These are phyloP conservation scores for Motacilla tschutschensis DNA, from an alignment of 2,113 vertebrate species.

Conservation along the genomic window DNA sequence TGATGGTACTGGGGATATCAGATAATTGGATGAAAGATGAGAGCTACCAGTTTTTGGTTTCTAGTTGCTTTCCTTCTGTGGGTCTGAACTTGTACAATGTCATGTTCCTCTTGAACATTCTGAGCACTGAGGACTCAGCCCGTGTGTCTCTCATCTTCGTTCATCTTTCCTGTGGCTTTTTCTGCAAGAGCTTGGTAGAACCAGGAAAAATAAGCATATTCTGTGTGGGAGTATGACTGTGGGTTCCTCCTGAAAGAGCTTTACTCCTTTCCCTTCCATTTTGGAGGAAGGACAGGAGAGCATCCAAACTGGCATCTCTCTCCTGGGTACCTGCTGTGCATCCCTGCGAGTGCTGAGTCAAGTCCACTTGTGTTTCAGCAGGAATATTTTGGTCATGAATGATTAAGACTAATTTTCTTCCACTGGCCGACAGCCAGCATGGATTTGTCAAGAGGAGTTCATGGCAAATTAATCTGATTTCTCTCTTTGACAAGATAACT, in stretches of 20 bases:
- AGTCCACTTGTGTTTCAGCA: neutral
- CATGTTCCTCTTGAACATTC: neutral
- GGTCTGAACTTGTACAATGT: neutral
- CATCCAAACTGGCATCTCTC: neutral
- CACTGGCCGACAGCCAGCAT: slow-evolving; percentile 13
- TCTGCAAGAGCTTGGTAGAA: neutral
- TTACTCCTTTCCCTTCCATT: neutral
- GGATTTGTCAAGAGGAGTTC: slow-evolving; percentile 15
- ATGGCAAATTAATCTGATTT: slow-evolving; percentile 40
- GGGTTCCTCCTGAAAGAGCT: neutral
- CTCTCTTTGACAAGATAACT: slow-evolving; percentile 26
- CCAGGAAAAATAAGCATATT: neutral
- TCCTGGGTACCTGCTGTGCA: neutral
- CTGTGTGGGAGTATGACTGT: neutral
- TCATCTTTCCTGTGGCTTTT: neutral
- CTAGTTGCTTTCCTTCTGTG: neutral
- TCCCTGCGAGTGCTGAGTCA: neutral
- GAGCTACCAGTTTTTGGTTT: neutral
- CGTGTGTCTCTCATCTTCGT: rapidly evolving
- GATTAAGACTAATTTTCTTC: slow-evolving; percentile 14
- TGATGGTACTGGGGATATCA: neutral
- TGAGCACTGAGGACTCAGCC: neutral
- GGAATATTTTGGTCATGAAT: slow-evolving; percentile 17
- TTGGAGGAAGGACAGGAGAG: neutral
- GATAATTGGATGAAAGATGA: neutral